Base-by-base conservation (phyloP, 2,797 vertebrate genomes). In the Xiphorhynchus erythropygius region DNA sequence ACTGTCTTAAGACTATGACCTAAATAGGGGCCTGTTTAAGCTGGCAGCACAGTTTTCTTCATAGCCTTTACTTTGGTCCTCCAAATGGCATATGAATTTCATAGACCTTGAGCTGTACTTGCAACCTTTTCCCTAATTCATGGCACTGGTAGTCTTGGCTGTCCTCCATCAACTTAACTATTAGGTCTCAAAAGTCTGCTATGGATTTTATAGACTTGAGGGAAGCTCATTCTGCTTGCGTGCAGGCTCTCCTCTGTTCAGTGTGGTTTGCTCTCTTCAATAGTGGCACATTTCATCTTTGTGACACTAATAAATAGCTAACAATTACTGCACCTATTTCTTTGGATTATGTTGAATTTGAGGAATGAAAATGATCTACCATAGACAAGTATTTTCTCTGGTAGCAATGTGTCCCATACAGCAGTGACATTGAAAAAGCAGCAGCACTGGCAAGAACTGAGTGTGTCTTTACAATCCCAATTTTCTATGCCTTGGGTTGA, bases 171-270 rank as follows among this genome's bases (percentile, higher is more conserved):
- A 78, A 46, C 53, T 75, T 55, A 76, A 74, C 62, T 65, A 33
- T 78, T 75, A 69, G 81, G 69, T 65, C 93, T 93, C 83, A 59
- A 59, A 87, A 96, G 59, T 63, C 85, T 95, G 62, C 69, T 93
- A 52, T 3, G 81, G 30, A 41, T 90, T 93, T 94, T 94, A 94
- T 59, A 86, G 90, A 55, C 85, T 67, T 62, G 35, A 19, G 64
- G 46, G 53, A 89, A 91, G 28, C 76, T 88, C n/a, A 52, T 78
- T 95, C 93, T 71, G 11, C 62, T 81, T 5, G 3, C 1, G 4
- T 16, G 35, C 42, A 59, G 37, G 59, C 49, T 13, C 39, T 85
- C 46, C 25, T 60, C 79, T 42, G 12, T 42, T 93, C 22, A 7
- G 49, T 32, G 89, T 5, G 8, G 32, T 55, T 85, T 89, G 18